A percentile compares a stretch with the other conserved stretches of the same genome.
phyloP scores from a whole-genome alignment of 53 echinoderm and acorn worm genomes.

The Apostichopus leukothele region DNA sequence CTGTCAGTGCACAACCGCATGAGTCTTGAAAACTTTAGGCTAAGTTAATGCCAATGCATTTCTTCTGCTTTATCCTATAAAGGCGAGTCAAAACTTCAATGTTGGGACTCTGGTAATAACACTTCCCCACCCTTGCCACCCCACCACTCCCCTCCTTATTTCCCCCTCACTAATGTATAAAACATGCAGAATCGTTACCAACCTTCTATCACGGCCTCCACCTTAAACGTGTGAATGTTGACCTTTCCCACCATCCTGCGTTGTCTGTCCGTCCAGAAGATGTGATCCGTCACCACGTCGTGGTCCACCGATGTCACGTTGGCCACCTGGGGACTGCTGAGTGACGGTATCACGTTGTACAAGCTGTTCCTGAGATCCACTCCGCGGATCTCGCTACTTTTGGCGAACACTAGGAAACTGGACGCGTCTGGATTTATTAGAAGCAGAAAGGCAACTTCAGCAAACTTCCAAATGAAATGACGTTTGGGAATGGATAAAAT shows the following conservation, averaged over 20 bases:
- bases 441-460: slow-evolving; percentile 57
- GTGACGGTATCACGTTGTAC: slow-evolving; percentile 90
- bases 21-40: no score
- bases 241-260: slow-evolving; percentile 78
- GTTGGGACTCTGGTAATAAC: no score
- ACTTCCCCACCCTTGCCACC: no score
- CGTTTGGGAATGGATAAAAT: no score
- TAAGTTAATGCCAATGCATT: no score
- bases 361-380: slow-evolving; percentile 77
- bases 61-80: no score
- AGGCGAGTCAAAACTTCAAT: no score
- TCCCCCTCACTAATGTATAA: no score
- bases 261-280: slow-evolving; percentile 89
- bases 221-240: slow-evolving; percentile 76
- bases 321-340: slow-evolving; percentile 80
- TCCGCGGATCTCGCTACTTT: slow-evolving; percentile 80
- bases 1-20: no score
- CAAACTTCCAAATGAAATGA: slow-evolving; percentile 17
- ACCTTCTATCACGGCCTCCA: slow-evolving; percentile 94
- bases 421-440: not conserved
- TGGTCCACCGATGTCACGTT: slow-evolving; percentile 81
- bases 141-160: no score
- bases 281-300: slow-evolving; percentile 68
- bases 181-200: not conserved
- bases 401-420: slow-evolving; percentile 84